Percentiles rank a stretch among this genome's conserved stretches.
Evolutionary conservation across 2,113 vertebrate species (phyloP).

Genomic region (mouse (Mus musculus)): GRCm39 chr1:52194001-52194500

Average conservation of each 20-base stretch:
- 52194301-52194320: conserved; percentile 37
- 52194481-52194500: background rate
- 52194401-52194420: conserved; percentile 52
- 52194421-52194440: background rate
- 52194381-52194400: conserved; percentile 1
- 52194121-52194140: conserved; percentile 50
- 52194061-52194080: background rate
- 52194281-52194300: conserved; percentile 43
- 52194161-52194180: conserved; percentile 88
- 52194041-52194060: background rate
- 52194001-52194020: background rate
- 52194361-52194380: conserved; percentile 56
- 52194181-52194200: conserved; percentile 96
- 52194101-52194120: background rate
- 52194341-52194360: conserved; percentile 14
- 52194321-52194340: conserved; percentile 13
- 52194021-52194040: background rate
- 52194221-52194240: conserved; percentile 89
- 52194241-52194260: conserved; percentile 34
- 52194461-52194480: background rate
- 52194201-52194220: conserved; percentile 98
- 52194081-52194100: background rate
- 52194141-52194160: conserved; percentile 96
- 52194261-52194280: conserved; percentile 26
- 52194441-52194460: background rate